Evolutionary conservation across 1,140 invertebrate species (phyloP).

Genomic region (Rhyzopertha dominica): DNA sequence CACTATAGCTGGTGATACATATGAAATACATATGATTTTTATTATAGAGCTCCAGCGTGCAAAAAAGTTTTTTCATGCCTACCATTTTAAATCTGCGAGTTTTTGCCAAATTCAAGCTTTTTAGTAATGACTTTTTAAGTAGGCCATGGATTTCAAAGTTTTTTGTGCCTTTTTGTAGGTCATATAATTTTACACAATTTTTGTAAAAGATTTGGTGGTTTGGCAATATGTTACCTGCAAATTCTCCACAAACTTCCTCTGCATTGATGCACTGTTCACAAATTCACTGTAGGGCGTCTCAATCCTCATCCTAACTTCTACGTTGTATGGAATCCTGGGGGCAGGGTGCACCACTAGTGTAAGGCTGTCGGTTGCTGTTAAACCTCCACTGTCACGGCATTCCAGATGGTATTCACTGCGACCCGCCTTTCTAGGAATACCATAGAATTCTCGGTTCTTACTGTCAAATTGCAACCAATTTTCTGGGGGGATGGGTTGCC

Average conservation of each 20-base stretch:
- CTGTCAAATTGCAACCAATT: constrained; percentile 87
- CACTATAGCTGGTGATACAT: too few species aligned
- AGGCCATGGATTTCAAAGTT: too few species aligned
- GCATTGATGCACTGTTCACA: constrained; percentile 59
- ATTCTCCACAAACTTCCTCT: constrained; percentile 75
- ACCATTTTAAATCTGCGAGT: too few species aligned
- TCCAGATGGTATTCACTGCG: constrained; percentile 73
- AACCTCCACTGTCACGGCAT: constrained; percentile 62
- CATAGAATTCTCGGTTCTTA: constrained; percentile 86
- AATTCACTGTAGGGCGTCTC: constrained; percentile 69
- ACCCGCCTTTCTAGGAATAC: constrained; percentile 70
- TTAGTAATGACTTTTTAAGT: too few species aligned
- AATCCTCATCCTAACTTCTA: constrained; percentile 75
- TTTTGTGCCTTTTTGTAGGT: too few species aligned
- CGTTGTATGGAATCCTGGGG: constrained; percentile 51
- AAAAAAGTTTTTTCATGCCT: too few species aligned
- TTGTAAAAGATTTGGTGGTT: too few species aligned
- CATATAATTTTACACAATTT: too few species aligned
- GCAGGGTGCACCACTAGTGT: constrained; percentile 66
- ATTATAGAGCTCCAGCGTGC: too few species aligned
- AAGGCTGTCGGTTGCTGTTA: constrained; percentile 70
- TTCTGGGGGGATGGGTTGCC: constrained; percentile 57
- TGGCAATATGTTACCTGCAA: constrained; percentile 50
- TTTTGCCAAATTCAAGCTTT: too few species aligned
- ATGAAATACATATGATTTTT: too few species aligned